Conservation (phyloP, 2,113 vertebrate species). For the Cisticola juncidis region DNA sequence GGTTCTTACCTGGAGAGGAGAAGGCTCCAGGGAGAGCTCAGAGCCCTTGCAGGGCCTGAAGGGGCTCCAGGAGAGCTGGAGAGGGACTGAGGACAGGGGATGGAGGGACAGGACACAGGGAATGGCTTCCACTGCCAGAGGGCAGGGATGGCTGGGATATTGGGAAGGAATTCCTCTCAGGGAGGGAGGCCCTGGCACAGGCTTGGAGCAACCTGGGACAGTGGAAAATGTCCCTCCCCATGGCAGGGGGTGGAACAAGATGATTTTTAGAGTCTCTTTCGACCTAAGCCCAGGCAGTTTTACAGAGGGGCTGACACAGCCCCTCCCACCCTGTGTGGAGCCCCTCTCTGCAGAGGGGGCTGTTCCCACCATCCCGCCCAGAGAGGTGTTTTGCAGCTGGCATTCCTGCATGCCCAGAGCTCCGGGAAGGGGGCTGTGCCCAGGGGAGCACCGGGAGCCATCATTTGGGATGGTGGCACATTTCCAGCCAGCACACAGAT, state of each 20-base stretch:
- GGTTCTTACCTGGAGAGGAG: background rate
- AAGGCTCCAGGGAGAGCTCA: background rate
- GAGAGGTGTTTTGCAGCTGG: fast-evolving
- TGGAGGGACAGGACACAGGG: background rate
- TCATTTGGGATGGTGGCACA: fast-evolving
- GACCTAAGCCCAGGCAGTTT: background rate
- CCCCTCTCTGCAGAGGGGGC: background rate
- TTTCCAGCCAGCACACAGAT: background rate
- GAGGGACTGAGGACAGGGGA: background rate
- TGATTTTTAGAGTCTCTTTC: background rate
- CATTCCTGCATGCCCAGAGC: background rate
- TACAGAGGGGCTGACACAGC: background rate
- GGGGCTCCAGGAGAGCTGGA: background rate
- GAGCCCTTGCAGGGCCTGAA: fast-evolving
- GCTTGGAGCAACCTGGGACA: background rate
- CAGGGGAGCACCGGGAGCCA: background rate
- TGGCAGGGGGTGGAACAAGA: background rate
- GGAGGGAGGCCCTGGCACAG: background rate
- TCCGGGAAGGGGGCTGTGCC: background rate
- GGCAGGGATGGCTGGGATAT: fast-evolving
- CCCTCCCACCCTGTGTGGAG: too few relatives aligned
- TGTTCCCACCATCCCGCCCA: background rate
- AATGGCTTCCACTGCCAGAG: background rate
- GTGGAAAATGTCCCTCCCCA: background rate
- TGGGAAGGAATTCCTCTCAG: background rate